phyloP scores from a whole-genome alignment of 53 echinoderm and acorn worm species.

The Stichopus horrens region DNA sequence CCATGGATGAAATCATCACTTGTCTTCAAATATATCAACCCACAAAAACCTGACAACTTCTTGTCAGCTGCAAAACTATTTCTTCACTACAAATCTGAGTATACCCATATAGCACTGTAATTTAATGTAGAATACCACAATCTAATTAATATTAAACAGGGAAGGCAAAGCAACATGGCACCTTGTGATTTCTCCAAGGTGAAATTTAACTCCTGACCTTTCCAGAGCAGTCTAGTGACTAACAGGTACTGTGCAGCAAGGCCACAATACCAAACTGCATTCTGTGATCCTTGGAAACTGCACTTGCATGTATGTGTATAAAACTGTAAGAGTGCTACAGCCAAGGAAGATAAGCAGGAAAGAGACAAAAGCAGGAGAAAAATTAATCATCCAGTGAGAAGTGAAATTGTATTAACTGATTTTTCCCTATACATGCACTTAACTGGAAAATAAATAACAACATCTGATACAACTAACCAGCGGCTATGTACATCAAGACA shows the following conservation, averaged over 20 bases:
- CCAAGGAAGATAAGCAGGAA: too few relatives aligned
- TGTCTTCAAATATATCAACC: not conserved
- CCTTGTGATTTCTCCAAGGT: conserved; percentile 11
- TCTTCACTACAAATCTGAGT: not conserved
- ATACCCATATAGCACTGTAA: not conserved
- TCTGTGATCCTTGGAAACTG: not conserved
- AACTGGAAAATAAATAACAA: too few relatives aligned
- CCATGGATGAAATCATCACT: too few relatives aligned
- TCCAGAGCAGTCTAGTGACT: not conserved
- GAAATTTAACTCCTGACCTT: conserved; percentile 18
- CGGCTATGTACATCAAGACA: too few relatives aligned
- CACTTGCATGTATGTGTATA: not conserved
- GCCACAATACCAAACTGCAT: not conserved
- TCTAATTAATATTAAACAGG: conserved; percentile 14
- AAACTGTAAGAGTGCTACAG: too few relatives aligned
- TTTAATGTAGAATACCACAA: conserved; percentile 9
- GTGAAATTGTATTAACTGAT: too few relatives aligned
- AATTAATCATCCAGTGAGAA: too few relatives aligned
- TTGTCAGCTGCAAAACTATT: not conserved
- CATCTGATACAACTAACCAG: too few relatives aligned
- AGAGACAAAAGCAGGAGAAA: too few relatives aligned
- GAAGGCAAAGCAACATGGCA: not conserved
- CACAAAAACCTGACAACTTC: not conserved
- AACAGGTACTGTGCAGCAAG: not conserved
- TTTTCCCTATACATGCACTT: too few relatives aligned